Percentiles rank a stretch among this genome's conserved stretches.
phyloP scores from a whole-genome alignment of 92 coral and sea anemone species.

The Pocillopora meandrina region DNA sequence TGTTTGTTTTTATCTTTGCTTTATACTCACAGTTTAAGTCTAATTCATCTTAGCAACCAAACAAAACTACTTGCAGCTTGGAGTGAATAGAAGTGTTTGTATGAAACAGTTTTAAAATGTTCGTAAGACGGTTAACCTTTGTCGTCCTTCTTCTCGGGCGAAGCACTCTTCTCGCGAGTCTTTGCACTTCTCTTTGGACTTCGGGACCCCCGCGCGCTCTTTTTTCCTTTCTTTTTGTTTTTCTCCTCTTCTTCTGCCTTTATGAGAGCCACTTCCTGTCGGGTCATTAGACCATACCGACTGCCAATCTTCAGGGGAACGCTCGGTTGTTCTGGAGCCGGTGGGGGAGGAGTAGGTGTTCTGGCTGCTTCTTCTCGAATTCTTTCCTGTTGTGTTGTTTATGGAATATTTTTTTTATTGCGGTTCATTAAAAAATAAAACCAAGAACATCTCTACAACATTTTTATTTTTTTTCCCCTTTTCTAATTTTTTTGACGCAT shows the following conservation, averaged over 20 bases:
- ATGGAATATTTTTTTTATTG: too few species aligned
- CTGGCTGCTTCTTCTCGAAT: conserved; percentile 72
- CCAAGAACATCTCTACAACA: too few species aligned
- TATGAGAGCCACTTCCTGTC: conserved; percentile 84
- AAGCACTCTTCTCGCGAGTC: conserved; percentile 66
- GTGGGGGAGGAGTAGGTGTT: conserved; percentile 97
- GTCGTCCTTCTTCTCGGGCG: conserved; percentile 79
- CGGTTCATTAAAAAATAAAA: too few species aligned
- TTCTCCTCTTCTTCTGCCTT: conserved; percentile 98
- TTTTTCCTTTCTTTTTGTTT: conserved; percentile 84
- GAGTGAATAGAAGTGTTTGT: too few species aligned
- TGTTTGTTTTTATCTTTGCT: too few species aligned
- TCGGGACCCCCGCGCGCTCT: conserved; percentile 80
- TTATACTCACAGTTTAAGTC: too few species aligned
- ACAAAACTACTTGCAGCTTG: too few species aligned
- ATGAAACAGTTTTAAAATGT: too few species aligned
- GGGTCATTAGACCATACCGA: conserved; percentile 91
- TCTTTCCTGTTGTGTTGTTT: conserved; percentile 51
- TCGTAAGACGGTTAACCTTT: conserved; percentile 35
- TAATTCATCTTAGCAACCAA: too few species aligned
- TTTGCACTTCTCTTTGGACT: conserved; percentile 73
- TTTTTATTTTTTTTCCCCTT: too few species aligned
- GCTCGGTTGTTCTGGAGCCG: conserved; percentile 76
- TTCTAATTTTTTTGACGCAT: too few species aligned
- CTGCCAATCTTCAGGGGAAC: conserved; percentile 87